phyloP scores from a whole-genome alignment of 30 jellyfish, hydroid and myxozoan genomes.

The Aurelia aurita region DNA sequence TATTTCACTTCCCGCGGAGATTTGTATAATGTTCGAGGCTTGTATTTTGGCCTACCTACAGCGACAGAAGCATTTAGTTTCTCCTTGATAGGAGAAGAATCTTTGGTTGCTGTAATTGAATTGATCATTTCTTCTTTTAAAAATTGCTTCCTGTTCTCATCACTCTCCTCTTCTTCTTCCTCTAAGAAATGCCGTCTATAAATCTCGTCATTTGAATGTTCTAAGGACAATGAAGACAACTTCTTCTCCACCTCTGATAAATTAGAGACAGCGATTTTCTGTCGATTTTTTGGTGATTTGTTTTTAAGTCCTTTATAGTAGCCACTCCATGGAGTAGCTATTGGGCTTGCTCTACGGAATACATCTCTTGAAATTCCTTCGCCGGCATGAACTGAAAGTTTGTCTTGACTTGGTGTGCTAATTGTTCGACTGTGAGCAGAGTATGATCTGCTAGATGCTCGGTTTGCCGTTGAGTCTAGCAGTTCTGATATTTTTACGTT shows the following conservation, averaged over 20 bases:
- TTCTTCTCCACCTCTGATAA: constrained; percentile 59
- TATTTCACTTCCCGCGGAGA: constrained; percentile 27
- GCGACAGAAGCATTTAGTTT: neutral
- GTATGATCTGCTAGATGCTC: neutral
- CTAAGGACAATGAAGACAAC: constrained; percentile 37
- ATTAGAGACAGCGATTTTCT: constrained; percentile 13
- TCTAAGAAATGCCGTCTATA: constrained; percentile 38
- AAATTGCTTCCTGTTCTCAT: neutral
- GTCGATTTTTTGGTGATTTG: neutral
- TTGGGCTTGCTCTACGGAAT: constrained; percentile 42
- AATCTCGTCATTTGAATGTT: constrained; percentile 64
- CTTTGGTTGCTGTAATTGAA: neutral
- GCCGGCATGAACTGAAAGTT: constrained; percentile 1
- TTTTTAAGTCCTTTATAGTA: constrained; percentile 10
- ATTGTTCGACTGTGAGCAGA: neutral
- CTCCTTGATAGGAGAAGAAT: neutral
- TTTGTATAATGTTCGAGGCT: neutral
- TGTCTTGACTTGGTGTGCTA: constrained; percentile 1
- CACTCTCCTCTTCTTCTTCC: constrained; percentile 7
- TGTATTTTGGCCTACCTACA: neutral
- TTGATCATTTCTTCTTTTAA: neutral
- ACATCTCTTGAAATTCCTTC: constrained; percentile 3
- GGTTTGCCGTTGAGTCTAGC: constrained; percentile 4
- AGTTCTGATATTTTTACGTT: constrained; percentile 50
- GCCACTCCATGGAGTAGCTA: constrained; percentile 35